A percentile compares a stretch with the other conserved stretches of the same genome.
Evolutionary conservation across 2,797 vertebrate species (phyloP).

Genomic region (Anguilla pacifica): DNA sequence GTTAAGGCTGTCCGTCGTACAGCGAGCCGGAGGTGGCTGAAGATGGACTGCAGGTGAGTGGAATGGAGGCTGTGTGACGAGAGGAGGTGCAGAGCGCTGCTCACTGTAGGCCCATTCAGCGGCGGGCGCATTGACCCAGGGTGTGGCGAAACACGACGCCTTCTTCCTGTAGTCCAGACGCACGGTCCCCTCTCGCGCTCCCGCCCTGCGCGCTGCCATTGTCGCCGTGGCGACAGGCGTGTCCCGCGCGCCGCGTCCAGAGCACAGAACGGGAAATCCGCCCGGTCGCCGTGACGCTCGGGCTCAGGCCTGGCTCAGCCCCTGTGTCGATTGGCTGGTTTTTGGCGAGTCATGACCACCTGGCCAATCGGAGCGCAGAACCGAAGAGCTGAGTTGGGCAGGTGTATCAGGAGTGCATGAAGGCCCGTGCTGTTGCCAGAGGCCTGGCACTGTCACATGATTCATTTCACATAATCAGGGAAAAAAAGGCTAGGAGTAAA

Average conservation of each 20-base stretch:
- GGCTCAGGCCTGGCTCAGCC: neutral
- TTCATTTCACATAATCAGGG: neutral
- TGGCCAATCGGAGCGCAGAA: neutral
- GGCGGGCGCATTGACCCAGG: neutral
- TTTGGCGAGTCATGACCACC: neutral
- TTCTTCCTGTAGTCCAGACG: neutral
- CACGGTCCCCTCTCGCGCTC: neutral
- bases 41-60: conserved; percentile 88
- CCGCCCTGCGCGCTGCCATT: neutral
- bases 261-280: neutral
- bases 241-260: neutral
- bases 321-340: neutral
- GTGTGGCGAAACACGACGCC: neutral
- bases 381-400: neutral
- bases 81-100: conserved; percentile 24
- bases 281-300: neutral
- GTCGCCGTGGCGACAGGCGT: neutral
- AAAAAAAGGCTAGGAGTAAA: neutral
- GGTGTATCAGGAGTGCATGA: neutral
- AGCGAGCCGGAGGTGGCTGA: conserved; percentile 83
- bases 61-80: neutral
- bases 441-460: neutral
- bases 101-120: neutral
- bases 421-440: neutral
- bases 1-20: conserved; percentile 81